A percentile compares a stretch with the other conserved stretches of the same genome.
Conservation (phyloP, 2,113 vertebrate genomes). For the Pterocles gutturalis region DNA sequence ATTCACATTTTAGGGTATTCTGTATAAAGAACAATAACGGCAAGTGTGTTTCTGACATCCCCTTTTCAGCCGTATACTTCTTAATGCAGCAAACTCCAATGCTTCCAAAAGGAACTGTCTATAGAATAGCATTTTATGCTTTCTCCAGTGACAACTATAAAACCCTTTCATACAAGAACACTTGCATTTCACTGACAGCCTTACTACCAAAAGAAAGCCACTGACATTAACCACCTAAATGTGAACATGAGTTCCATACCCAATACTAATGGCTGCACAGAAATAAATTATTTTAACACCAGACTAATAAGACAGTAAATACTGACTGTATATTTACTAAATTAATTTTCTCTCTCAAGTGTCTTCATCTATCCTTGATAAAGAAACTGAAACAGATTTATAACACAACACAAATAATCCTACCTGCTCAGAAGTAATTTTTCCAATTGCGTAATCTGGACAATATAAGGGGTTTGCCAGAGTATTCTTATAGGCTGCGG, state of each 20-base stretch:
- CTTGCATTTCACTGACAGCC: background rate
- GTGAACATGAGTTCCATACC: background rate
- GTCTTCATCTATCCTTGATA: background rate
- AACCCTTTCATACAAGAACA: background rate
- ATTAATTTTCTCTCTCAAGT: background rate
- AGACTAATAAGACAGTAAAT: background rate
- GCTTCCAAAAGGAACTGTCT: background rate
- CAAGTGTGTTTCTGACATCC: background rate
- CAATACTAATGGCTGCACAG: background rate
- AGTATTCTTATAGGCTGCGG: constrained; percentile 88
- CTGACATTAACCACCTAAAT: background rate
- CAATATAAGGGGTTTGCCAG: constrained; percentile 94
- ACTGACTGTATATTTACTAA: background rate
- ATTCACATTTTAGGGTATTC: constrained; percentile 11
- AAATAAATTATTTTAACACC: background rate
- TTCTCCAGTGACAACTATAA: background rate
- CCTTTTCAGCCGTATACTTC: background rate
- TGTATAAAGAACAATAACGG: background rate
- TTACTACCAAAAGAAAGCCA: background rate
- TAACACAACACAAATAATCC: background rate
- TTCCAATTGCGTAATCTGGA: constrained; percentile 89
- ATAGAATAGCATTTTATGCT: background rate
- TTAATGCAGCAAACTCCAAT: background rate
- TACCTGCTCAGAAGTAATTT: constrained; percentile 90
- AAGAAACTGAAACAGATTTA: background rate